Percentiles rank a stretch among this genome's conserved stretches.
These are phyloP conservation scores for Sphenopsis melanotis DNA, from an alignment of 2,797 vertebrate species.

Conservation along the genomic window DNA sequence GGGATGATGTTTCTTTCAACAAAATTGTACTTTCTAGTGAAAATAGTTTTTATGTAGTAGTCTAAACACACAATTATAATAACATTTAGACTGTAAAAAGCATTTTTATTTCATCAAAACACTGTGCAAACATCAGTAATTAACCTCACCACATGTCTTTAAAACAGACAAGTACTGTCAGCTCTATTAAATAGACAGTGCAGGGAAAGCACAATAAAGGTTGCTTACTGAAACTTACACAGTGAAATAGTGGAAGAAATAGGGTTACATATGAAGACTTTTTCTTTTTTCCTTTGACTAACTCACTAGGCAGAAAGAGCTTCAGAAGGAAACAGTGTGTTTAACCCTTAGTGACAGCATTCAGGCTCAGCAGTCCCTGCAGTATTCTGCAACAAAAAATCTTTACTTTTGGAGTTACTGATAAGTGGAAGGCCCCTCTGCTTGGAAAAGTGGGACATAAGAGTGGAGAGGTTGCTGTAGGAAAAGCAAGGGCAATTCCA, in stretches of 20 bases:
- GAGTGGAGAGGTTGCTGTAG: background rate
- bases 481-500: background rate
- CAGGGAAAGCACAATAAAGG: background rate
- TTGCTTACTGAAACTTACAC: background rate
- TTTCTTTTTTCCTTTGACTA: background rate
- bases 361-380: background rate
- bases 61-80: background rate
- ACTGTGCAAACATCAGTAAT: background rate
- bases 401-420: background rate
- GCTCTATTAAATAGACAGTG: background rate
- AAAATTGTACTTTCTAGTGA: background rate
- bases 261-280: background rate
- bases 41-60: background rate
- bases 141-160: background rate
- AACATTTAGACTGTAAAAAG: background rate
- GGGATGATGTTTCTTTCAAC: background rate
- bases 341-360: background rate
- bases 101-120: background rate
- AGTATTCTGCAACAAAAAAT: background rate
- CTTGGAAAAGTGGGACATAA: background rate
- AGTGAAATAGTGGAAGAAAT: background rate
- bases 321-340: background rate
- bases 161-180: background rate
- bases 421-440: background rate
- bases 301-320: background rate